These are phyloP conservation scores for Phacellophora camtschatica DNA, from an alignment of 30 jellyfish, hydroid and myxozoan species.

Conservation along the genomic window DNA sequence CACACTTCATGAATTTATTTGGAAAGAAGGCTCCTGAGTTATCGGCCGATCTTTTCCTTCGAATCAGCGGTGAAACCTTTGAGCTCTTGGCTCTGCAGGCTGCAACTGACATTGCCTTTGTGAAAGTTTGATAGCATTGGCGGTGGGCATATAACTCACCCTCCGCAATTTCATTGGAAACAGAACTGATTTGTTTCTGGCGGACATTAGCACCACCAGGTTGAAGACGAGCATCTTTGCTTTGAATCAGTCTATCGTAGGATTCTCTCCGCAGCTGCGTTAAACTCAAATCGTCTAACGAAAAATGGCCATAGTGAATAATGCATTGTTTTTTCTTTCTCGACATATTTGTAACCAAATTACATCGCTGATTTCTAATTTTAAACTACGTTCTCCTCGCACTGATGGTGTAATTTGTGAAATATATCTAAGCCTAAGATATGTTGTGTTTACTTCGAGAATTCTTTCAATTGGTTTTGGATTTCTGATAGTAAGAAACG, in stretches of 20 bases:
- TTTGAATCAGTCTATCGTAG: neutral
- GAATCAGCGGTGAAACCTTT: conserved; percentile 10
- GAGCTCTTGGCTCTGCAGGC: neutral
- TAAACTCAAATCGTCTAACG: neutral
- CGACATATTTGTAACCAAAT: too few relatives aligned
- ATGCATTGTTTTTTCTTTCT: too few relatives aligned
- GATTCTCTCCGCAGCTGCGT: neutral
- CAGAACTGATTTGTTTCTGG: neutral
- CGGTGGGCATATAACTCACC: neutral
- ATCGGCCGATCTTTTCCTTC: conserved; percentile 32
- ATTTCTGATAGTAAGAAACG: too few relatives aligned
- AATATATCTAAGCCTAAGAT: too few relatives aligned
- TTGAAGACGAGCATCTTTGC: neutral
- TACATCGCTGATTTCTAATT: too few relatives aligned
- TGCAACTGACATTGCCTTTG: conserved; percentile 14
- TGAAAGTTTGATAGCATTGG: conserved; percentile 18
- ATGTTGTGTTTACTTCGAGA: too few relatives aligned
- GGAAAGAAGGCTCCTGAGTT: conserved; percentile 36
- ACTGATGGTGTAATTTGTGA: too few relatives aligned
- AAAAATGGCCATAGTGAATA: neutral
- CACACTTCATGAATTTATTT: conserved; percentile 30
- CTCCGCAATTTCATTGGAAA: neutral
- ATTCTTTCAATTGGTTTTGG: too few relatives aligned
- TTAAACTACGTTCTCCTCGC: too few relatives aligned
- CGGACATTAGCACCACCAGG: conserved; percentile 5